Conservation (phyloP, 2,113 vertebrate species). For the Trinectes maculatus region DNA sequence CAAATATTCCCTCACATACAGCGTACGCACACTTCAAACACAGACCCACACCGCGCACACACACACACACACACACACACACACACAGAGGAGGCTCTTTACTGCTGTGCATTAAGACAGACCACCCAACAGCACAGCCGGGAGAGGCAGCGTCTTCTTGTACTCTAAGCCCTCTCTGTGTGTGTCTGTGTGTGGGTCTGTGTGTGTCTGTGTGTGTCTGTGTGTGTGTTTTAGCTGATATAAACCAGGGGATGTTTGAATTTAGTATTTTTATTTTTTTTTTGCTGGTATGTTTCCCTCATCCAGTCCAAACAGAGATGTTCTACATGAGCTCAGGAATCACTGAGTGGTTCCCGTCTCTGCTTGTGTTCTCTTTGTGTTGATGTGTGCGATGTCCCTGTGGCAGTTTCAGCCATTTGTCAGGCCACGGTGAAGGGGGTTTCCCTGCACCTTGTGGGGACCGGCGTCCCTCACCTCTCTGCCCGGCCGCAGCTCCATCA, state of each 20-base stretch:
- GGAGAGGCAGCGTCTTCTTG: conserved; percentile 37
- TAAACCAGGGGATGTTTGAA: conserved; percentile 31
- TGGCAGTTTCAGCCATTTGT: conserved; percentile 34
- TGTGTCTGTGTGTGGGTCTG: conserved; percentile 13
- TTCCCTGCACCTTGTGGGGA: conserved; percentile 38
- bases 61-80: conserved; percentile 19
- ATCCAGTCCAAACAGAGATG: background rate
- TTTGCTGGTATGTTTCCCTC: background rate
- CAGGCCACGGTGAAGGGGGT: conserved; percentile 46
- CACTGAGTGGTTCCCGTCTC: background rate
- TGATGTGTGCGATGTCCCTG: conserved; percentile 6
- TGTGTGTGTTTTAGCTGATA: too few species aligned
- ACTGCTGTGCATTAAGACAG: conserved; percentile 40
- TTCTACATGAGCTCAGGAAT: conserved; percentile 10
- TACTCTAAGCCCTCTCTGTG: conserved; percentile 36
- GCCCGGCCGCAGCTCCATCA: conserved; percentile 63
- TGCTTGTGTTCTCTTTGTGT: conserved; percentile 28
- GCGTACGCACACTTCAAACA: conserved; percentile 50
- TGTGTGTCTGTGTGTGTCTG: conserved; percentile 14
- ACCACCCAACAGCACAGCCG: conserved; percentile 71
- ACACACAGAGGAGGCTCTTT: conserved; percentile 38
- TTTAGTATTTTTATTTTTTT: conserved; percentile 23
- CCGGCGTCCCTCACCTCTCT: conserved; percentile 39
- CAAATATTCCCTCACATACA: conserved; percentile 55
- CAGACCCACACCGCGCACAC: conserved; percentile 8